phyloP scores from a whole-genome alignment of 2,888 invertebrate species.

The Gisinianus flammeolus region DNA sequence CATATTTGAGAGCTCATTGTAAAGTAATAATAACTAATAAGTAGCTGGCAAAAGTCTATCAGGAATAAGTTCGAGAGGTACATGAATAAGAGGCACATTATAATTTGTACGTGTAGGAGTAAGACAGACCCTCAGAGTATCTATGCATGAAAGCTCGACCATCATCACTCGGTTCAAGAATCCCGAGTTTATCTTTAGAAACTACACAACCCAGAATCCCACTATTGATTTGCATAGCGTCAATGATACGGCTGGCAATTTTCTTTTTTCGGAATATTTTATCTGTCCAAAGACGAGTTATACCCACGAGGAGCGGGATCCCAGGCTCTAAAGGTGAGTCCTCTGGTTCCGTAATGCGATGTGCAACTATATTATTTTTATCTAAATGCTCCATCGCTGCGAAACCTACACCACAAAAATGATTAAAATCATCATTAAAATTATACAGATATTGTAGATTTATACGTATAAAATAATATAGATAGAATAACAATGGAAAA shows the following conservation, averaged over 20 bases:
- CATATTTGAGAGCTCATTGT: too few relatives aligned
- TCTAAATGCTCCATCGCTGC: conserved; percentile 46
- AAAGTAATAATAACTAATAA: too few relatives aligned
- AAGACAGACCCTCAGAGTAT: conserved; percentile 45
- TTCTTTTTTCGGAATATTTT: conserved; percentile 46
- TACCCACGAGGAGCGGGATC: conserved; percentile 43
- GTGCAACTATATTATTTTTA: conserved; percentile 18
- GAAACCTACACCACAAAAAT: conserved; percentile 43
- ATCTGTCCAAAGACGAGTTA: conserved; percentile 56
- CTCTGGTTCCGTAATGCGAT: conserved; percentile 15
- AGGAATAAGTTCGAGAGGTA: too few relatives aligned
- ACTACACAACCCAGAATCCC: conserved; percentile 50
- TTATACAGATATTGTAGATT: too few relatives aligned
- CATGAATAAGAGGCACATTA: too few relatives aligned
- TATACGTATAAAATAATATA: neutral
- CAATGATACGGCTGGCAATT: conserved; percentile 51
- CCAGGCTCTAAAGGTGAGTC: neutral
- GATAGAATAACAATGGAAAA: neutral
- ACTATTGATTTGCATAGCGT: conserved; percentile 46
- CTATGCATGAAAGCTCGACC: conserved; percentile 50
- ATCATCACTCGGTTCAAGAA: conserved; percentile 54
- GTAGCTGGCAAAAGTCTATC: too few relatives aligned
- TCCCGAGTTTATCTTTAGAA: conserved; percentile 51
- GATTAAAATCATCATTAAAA: too few relatives aligned
- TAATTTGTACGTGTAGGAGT: conserved; percentile 70